Conservation (phyloP, 2,797 vertebrate species). For the Enteromius thamalakanensis region DNA sequence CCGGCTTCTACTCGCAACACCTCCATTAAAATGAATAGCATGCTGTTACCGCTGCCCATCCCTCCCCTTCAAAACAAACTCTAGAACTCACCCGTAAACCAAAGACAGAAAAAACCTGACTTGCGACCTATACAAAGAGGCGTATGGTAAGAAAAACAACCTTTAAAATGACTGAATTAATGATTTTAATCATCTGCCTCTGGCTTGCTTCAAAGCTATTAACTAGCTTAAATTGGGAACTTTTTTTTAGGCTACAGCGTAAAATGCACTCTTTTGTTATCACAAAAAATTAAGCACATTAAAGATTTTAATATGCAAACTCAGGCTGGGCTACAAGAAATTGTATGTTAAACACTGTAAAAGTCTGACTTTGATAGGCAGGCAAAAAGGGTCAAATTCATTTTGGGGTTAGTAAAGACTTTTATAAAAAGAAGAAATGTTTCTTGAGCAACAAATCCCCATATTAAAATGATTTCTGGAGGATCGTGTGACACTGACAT, state of each 20-base stretch:
- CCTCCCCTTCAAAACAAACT: slow-evolving; percentile 4
- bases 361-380: background rate
- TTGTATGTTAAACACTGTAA: background rate
- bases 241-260: background rate
- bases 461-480: background rate
- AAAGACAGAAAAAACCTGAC: background rate
- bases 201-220: slow-evolving; percentile 8
- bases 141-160: background rate
- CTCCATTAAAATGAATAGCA: slow-evolving; percentile 72
- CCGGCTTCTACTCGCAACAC: slow-evolving; percentile 54
- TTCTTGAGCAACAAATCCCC: background rate
- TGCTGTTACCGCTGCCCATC: slow-evolving; percentile 28
- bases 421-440: background rate
- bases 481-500: background rate
- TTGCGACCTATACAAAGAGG: background rate
- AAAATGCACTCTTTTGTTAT: background rate
- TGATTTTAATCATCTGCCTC: slow-evolving; percentile 10
- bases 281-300: background rate
- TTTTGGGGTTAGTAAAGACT: background rate
- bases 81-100: background rate
- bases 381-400: background rate
- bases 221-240: slow-evolving; percentile 2
- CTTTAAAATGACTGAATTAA: background rate
- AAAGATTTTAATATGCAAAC: background rate
- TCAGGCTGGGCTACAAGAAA: background rate